A percentile compares a stretch with the other conserved stretches of the same genome.
These are phyloP conservation scores for Umimayanthus kanabou DNA, from an alignment of 92 coral and sea anemone species.

Conservation along the genomic window DNA sequence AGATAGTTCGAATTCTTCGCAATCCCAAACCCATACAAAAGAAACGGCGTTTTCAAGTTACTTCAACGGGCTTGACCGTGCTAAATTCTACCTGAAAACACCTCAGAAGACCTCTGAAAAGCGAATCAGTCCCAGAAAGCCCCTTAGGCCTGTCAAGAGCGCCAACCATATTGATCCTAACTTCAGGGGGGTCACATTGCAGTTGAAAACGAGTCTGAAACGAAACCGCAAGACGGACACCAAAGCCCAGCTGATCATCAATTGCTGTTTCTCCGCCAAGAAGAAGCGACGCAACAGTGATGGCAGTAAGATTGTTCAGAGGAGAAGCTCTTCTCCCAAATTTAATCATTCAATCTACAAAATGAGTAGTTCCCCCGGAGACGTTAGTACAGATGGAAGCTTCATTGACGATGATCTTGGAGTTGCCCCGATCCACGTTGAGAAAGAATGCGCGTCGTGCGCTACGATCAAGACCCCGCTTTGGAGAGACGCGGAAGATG, in stretches of 20 bases:
- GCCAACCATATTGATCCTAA: conserved; percentile 90
- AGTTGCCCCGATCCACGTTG: conserved; percentile 76
- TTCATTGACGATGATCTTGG: conserved; percentile 79
- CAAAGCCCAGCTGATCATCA: conserved; percentile 89
- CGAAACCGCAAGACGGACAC: conserved; percentile 63
- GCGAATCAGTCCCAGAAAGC: conserved; percentile 94
- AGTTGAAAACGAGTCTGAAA: conserved; percentile 89
- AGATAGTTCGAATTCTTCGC: conserved; percentile 55
- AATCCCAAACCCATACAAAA: conserved; percentile 41
- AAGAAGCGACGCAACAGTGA: conserved; percentile 75
- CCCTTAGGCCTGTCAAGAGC: conserved; percentile 90
- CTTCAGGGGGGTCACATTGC: conserved; percentile 94
- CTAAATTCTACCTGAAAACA: conserved; percentile 66
- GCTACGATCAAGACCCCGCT: conserved; percentile 93
- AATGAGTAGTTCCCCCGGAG: conserved; percentile 69
- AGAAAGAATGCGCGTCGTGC: conserved; percentile 98
- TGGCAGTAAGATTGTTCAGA: conserved; percentile 60
- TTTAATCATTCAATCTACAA: conserved; percentile 81
- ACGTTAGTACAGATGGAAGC: conserved; percentile 52
- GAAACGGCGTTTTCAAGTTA: conserved; percentile 10
- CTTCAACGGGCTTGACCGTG: conserved; percentile 37
- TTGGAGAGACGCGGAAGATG: conserved; percentile 99
- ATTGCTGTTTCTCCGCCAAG: conserved; percentile 88
- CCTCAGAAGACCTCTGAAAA: conserved; percentile 67
- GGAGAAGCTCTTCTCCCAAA: conserved; percentile 69